Conservation (phyloP, 2,888 invertebrate species). For the Itoplectis maculator region DNA sequence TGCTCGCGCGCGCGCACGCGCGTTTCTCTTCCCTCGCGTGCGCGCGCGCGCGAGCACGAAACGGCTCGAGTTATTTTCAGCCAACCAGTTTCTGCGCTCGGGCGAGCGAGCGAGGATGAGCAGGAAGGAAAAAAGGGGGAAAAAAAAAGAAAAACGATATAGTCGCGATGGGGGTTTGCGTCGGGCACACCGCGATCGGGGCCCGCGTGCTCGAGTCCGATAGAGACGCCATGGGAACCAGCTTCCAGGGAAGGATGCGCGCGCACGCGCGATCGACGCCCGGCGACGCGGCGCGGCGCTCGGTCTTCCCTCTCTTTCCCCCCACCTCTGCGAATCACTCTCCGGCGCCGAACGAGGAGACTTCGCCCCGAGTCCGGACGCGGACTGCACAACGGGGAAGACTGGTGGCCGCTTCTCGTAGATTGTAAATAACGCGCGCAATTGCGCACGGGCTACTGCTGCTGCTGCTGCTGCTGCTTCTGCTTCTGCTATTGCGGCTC, state of each 20-base stretch:
- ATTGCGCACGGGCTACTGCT: slow-evolving; percentile 22
- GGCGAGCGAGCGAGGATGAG: slow-evolving; percentile 43
- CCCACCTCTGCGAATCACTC: background rate
- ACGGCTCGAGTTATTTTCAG: slow-evolving; percentile 71
- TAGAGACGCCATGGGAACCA: slow-evolving; percentile 58
- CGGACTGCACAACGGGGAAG: slow-evolving; percentile 62
- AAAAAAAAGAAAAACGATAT: slow-evolving; percentile 38
- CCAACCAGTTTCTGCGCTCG: slow-evolving; percentile 69
- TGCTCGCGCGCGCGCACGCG: slow-evolving; percentile 38
- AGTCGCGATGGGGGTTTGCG: slow-evolving; percentile 58
- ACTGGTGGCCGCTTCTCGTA: slow-evolving; percentile 51
- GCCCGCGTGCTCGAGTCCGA: slow-evolving; percentile 41
- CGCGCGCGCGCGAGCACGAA: slow-evolving; percentile 67
- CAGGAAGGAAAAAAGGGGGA: slow-evolving; percentile 49
- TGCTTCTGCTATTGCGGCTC: no score
- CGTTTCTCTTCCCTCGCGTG: slow-evolving; percentile 66
- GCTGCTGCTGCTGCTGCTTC: no score
- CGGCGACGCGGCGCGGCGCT: slow-evolving; percentile 28
- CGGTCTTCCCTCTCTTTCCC: background rate
- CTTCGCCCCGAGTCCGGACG: slow-evolving; percentile 55
- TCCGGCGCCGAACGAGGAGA: slow-evolving; percentile 46
- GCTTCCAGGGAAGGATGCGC: slow-evolving; percentile 60
- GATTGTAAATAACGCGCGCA: slow-evolving; percentile 38
- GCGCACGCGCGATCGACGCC: slow-evolving; percentile 48
- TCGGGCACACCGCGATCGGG: slow-evolving; percentile 31